Evolutionary conservation across 2,888 invertebrate species (phyloP).

Genomic region (Mycalesis mineus): DNA sequence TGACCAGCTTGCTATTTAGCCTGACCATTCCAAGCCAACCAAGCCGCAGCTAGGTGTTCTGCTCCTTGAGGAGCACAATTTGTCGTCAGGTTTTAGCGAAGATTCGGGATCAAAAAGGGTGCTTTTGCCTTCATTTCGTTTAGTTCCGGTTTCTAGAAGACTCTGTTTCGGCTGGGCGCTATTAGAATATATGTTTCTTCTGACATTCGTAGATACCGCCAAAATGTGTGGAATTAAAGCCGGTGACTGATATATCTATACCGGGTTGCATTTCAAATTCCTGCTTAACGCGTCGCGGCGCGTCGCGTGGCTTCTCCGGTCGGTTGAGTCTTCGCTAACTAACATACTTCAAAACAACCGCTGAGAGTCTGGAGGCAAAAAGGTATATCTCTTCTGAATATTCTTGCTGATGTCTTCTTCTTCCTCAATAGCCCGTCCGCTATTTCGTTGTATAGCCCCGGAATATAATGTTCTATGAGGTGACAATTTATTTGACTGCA

Average conservation of each 20-base stretch:
- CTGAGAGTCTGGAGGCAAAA: too few relatives aligned
- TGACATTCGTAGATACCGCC: background rate
- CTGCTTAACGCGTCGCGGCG: background rate
- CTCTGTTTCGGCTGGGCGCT: background rate
- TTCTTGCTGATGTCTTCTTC: constrained; percentile 9
- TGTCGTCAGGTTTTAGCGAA: background rate
- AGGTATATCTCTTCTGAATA: background rate
- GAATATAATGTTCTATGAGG: background rate
- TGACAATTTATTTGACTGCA: constrained; percentile 25
- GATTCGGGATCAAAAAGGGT: background rate
- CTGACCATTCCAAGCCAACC: background rate
- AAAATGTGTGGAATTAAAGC: background rate
- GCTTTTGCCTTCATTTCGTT: background rate
- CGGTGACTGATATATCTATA: background rate
- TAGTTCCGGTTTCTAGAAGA: background rate
- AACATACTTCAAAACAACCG: background rate
- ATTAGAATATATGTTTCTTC: background rate
- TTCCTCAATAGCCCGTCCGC: constrained; percentile 34
- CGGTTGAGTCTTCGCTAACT: background rate
- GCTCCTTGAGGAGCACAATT: background rate
- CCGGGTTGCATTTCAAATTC: background rate
- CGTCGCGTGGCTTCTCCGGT: background rate
- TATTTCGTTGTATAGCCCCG: constrained; percentile 37
- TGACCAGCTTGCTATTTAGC: background rate
- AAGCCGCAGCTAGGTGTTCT: background rate